These are phyloP conservation scores for Notiomystis cincta DNA, from an alignment of 2,113 vertebrate species.

Conservation along the genomic window DNA sequence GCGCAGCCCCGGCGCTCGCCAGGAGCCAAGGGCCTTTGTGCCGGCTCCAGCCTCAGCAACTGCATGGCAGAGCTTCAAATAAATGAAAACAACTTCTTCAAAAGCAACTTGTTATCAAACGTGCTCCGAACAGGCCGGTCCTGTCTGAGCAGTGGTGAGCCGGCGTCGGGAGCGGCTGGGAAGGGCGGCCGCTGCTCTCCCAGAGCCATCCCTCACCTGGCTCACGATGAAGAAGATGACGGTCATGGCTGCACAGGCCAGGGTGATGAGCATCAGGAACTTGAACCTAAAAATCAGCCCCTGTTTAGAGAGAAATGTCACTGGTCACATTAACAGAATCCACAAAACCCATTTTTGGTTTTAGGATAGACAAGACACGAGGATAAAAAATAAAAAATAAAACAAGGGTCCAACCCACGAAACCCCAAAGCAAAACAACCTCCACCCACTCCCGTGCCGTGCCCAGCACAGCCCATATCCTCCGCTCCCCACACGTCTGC, in stretches of 20 bases:
- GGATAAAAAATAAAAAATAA: not conserved
- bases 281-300: constrained; percentile 98
- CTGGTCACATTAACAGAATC: not conserved
- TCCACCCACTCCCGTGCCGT: constrained; percentile 9
- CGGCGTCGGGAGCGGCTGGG: rapidly evolving
- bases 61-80: not conserved
- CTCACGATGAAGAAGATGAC: constrained; percentile 98
- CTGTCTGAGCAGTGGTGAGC: not conserved
- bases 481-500: constrained; percentile 40
- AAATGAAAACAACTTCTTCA: not conserved
- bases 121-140: not conserved
- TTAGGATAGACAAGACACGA: not conserved
- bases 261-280: constrained; percentile 97
- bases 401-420: constrained; percentile 46
- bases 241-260: constrained; percentile 94
- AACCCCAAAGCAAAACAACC: constrained; percentile 59
- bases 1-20: rapidly evolving
- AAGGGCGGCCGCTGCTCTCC: not conserved
- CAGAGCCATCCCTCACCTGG: constrained; percentile 77
- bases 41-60: not conserved
- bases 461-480: not conserved
- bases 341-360: constrained; percentile 14
- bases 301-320: constrained; percentile 68
- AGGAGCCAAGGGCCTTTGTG: not conserved
- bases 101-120: not conserved